Evolutionary conservation across 92 coral and sea anemone species (phyloP).

Genomic region (Actinernus sp.): DNA sequence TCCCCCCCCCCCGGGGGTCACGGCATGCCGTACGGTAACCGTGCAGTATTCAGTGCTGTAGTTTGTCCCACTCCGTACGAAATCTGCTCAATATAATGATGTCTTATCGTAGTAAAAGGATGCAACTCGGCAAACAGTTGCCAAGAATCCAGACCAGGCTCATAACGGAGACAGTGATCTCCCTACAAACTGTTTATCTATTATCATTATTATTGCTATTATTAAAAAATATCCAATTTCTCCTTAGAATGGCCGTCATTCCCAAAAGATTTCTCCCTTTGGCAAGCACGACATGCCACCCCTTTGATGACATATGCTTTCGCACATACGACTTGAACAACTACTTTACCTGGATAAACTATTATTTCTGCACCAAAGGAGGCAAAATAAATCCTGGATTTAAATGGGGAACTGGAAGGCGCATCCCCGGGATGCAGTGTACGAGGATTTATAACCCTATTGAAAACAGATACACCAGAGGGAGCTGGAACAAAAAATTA

Average conservation of each 20-base stretch:
- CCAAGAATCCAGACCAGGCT: too few relatives aligned
- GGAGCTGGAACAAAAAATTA: constrained; percentile 85
- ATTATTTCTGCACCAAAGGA: constrained; percentile 74
- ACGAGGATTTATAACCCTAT: constrained; percentile 71
- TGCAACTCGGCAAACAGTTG: too few relatives aligned
- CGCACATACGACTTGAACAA: constrained; percentile 71
- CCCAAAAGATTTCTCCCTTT: constrained; percentile 87
- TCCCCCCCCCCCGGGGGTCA: too few relatives aligned
- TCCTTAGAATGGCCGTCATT: constrained; percentile 80
- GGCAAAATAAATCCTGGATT: constrained; percentile 71
- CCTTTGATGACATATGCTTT: constrained; percentile 56
- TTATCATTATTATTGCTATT: neutral
- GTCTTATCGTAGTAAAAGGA: too few relatives aligned
- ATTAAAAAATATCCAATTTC: neutral
- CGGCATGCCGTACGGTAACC: too few relatives aligned
- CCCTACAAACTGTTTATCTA: too few relatives aligned
- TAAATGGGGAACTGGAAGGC: constrained; percentile 70
- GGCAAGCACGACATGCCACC: too few relatives aligned
- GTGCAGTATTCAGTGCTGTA: too few relatives aligned
- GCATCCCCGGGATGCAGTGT: constrained; percentile 59
- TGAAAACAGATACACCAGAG: constrained; percentile 34
- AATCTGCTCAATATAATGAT: too few relatives aligned
- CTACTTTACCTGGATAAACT: constrained; percentile 54
- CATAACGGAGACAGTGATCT: too few relatives aligned
- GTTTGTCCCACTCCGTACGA: too few relatives aligned